Conservation (phyloP, 2,797 vertebrate genomes). For the Leontopithecus rosalia region DNA sequence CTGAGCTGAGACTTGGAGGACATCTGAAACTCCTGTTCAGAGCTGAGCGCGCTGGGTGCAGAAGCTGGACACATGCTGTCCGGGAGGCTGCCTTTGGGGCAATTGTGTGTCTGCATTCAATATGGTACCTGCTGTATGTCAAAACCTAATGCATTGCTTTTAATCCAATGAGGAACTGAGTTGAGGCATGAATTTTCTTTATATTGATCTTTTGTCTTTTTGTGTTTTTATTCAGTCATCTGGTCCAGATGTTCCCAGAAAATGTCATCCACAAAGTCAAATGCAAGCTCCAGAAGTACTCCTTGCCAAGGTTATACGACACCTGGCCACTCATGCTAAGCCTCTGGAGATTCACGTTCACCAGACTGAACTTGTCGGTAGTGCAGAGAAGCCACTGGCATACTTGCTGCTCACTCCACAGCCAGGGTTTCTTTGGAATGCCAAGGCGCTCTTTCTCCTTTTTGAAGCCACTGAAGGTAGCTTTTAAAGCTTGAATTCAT, state of each 20-base stretch:
- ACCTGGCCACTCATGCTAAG: slow-evolving; percentile 90
- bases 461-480: slow-evolving; percentile 92
- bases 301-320: slow-evolving; percentile 91
- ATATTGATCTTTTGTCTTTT: slow-evolving; percentile 84
- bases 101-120: slow-evolving; percentile 83
- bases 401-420: slow-evolving; percentile 90
- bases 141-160: slow-evolving; percentile 85
- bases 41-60: slow-evolving; percentile 69
- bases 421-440: slow-evolving; percentile 90
- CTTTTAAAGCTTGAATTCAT: slow-evolving; percentile 94
- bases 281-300: slow-evolving; percentile 90
- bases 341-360: slow-evolving; percentile 87
- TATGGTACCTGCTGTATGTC: slow-evolving; percentile 84
- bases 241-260: slow-evolving; percentile 95
- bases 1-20: slow-evolving; percentile 87
- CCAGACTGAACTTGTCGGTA: slow-evolving; percentile 90
- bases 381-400: slow-evolving; percentile 92
- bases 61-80: slow-evolving; percentile 85
- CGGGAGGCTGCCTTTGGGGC: slow-evolving; percentile 84
- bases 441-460: slow-evolving; percentile 90
- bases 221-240: slow-evolving; percentile 92
- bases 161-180: slow-evolving; percentile 87
- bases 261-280: slow-evolving; percentile 93
- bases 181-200: slow-evolving; percentile 85
- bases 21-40: slow-evolving; percentile 86